phyloP scores from a whole-genome alignment of 2,888 invertebrate species.

The Chelonus formosanus region DNA sequence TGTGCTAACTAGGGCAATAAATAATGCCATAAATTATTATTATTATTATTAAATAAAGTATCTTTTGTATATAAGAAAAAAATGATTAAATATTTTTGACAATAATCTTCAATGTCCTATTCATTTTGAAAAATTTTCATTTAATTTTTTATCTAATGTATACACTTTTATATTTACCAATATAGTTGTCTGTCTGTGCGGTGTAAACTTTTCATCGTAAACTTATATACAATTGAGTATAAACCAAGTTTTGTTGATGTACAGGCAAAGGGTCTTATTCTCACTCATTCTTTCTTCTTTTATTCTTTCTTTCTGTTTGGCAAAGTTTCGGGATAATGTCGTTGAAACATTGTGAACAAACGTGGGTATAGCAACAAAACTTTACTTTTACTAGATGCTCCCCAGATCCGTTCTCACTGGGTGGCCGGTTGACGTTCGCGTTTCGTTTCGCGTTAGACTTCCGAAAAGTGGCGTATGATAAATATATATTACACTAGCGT shows the following conservation, averaged over 20 bases:
- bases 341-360: slow-evolving; percentile 17
- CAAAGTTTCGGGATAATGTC: slow-evolving; percentile 14
- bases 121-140: neutral
- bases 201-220: slow-evolving; percentile 13
- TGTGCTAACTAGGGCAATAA: no score
- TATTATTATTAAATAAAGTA: no score
- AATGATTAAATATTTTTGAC: no score
- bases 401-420: slow-evolving; percentile 12
- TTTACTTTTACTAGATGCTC: slow-evolving; percentile 3
- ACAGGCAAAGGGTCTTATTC: neutral
- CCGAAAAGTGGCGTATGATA: slow-evolving; percentile 2
- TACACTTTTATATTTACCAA: slow-evolving; percentile 11
- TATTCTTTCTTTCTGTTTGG: slow-evolving; percentile 2
- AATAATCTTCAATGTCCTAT: no score
- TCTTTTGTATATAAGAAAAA: no score
- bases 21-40: no score
- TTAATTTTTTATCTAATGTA: neutral
- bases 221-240: slow-evolving; percentile 14
- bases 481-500: no score
- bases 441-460: slow-evolving; percentile 17
- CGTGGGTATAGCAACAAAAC: neutral
- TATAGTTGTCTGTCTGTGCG: neutral
- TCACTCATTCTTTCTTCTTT: slow-evolving; percentile 6
- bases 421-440: slow-evolving; percentile 12
- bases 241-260: slow-evolving; percentile 4